phyloP scores from a whole-genome alignment of 2,113 vertebrate genomes.

The Onychorhynchus coronatus region DNA sequence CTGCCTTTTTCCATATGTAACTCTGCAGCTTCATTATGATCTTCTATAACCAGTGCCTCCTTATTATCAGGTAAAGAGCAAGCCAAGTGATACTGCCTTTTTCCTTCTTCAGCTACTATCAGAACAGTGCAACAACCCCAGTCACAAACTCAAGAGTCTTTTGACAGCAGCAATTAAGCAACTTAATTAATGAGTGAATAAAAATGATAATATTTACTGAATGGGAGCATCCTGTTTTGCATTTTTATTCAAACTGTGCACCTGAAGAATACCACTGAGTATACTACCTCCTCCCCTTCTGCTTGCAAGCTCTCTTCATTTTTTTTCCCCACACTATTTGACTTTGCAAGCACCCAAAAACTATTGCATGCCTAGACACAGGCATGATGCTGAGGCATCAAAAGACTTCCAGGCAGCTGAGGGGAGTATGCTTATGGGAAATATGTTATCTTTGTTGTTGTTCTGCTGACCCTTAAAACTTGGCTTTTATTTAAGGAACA shows the following conservation, averaged over 20 bases:
- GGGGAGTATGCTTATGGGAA: slow-evolving; percentile 43
- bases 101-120: slow-evolving; percentile 62
- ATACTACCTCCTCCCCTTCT: background rate
- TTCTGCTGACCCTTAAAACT: slow-evolving; percentile 42
- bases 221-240: slow-evolving; percentile 81
- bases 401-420: slow-evolving; percentile 37
- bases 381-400: background rate
- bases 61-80: background rate
- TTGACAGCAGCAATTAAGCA: slow-evolving; percentile 89
- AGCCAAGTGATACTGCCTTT: background rate
- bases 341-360: background rate
- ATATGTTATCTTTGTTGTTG: background rate
- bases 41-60: background rate
- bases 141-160: slow-evolving; percentile 82
- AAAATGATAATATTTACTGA: slow-evolving; percentile 90
- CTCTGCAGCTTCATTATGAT: background rate
- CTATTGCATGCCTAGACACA: background rate
- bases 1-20: background rate
- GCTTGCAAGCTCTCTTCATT: background rate
- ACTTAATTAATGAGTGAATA: slow-evolving; percentile 87
- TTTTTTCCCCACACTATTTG: background rate
- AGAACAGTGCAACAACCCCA: slow-evolving; percentile 68
- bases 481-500: slow-evolving; percentile 56
- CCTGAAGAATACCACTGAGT: slow-evolving; percentile 69
- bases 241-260: slow-evolving; percentile 80